Evolutionary conservation across 30 jellyfish, hydroid and myxozoan genomes (phyloP), one percentile per base, ranked within the genome.

Genomic region (Phacellophora camtschatica): DNA sequence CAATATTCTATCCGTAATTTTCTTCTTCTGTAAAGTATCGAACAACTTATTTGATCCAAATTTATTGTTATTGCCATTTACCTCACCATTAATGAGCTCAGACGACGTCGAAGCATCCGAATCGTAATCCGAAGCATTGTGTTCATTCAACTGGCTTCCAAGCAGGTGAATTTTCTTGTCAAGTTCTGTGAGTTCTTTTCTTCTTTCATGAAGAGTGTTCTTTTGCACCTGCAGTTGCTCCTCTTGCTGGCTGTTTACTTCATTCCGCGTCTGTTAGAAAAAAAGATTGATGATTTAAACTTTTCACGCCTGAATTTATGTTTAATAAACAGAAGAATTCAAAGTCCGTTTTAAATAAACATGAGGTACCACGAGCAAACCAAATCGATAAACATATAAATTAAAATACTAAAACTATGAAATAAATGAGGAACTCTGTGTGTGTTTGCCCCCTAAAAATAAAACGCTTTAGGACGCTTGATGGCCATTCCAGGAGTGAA

Each of bases 171-270:
- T 93, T 59, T 87, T 82, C 16, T 64, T 82, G 75, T 85, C 83
- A 64, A 93, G 88, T 32, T 78, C 92, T 15, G 75, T 59, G 3
- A 93, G 71, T 64, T 93, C 99, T 62, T 76, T 89, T 45, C 89
- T 64, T 62, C 74, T 93, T 27, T 81, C 92, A 19, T 45, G 59
- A 30, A 93, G 46, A 3, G 94, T 67, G 22, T 85, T 75, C 61
- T 88, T 81, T 56, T 93, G 99, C 25, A 72, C 45, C 27, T 74
- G 69, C 13, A 93, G 86, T 41, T 86, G 90, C 12, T 45, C 77
- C 46, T 96, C 94, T 58, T 93, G 99, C 22, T 93, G 79, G 42
- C 78, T 69, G 56, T 87, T 93, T 73, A 93, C 65, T 56, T 93
- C 99, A 61, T 93, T 93, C 36, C 99, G 78, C 2, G 91, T 88